Conservation (phyloP, 1,140 invertebrate species). For the Monochamus saltuarius region DNA sequence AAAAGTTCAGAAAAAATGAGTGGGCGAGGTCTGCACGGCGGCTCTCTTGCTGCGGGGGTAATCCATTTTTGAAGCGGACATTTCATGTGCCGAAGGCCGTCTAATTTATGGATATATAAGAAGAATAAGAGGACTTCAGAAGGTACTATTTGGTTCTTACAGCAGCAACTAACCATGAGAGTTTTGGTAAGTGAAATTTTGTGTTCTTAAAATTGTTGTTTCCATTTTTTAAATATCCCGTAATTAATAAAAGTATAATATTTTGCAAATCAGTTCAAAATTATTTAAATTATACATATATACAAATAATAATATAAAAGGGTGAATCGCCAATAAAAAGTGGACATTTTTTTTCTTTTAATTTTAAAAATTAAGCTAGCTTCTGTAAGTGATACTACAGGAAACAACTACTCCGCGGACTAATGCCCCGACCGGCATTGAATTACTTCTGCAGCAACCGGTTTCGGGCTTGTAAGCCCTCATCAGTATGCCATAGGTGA, state of each 20-base stretch:
- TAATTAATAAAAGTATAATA: constrained; percentile 4
- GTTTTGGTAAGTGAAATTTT: constrained; percentile 18
- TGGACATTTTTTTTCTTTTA: too few relatives aligned
- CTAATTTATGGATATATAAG: constrained; percentile 5
- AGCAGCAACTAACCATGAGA: constrained; percentile 12
- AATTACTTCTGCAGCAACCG: too few relatives aligned
- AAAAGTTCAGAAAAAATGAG: constrained; percentile 5
- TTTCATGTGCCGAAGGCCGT: not conserved
- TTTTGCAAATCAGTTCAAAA: too few relatives aligned
- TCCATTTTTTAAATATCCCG: not conserved
- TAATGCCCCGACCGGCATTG: too few relatives aligned
- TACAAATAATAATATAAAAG: too few relatives aligned
- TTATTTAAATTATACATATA: too few relatives aligned
- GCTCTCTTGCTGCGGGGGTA: constrained; percentile 1
- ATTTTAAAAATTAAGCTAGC: too few relatives aligned
- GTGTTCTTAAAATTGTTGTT: not conserved
- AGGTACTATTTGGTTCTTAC: not conserved
- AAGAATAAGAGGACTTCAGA: not conserved
- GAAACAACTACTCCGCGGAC: too few relatives aligned
- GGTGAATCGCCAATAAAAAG: too few relatives aligned
- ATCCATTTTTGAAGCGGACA: constrained; percentile 8
- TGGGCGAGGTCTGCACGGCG: not conserved
- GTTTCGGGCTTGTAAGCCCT: too few relatives aligned
- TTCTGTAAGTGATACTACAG: too few relatives aligned
- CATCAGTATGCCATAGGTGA: too few relatives aligned